These are phyloP conservation scores for Drosophila borborema DNA, from an alignment of 2,888 invertebrate species.

Conservation along the genomic window DNA sequence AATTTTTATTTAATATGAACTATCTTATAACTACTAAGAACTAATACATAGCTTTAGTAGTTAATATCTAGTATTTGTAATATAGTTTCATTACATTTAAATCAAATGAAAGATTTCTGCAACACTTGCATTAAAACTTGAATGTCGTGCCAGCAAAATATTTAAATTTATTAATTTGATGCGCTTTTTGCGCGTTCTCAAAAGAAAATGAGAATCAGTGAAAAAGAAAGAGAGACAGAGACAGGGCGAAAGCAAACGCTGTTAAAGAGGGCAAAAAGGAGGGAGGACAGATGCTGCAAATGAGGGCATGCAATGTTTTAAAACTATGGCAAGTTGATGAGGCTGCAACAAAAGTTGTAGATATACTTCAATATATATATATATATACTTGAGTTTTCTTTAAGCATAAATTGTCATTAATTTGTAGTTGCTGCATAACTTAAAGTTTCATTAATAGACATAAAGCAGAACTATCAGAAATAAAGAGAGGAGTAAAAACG, in stretches of 20 bases:
- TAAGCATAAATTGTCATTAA: conserved; percentile 30
- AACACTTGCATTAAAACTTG: conserved; percentile 56
- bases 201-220: conserved; percentile 1
- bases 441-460: neutral
- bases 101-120: conserved; percentile 18
- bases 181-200: conserved; percentile 10
- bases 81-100: neutral
- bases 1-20: no score
- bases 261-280: neutral
- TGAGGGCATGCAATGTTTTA: neutral
- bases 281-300: conserved; percentile 9
- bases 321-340: conserved; percentile 6
- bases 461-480: neutral
- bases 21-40: no score
- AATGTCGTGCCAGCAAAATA: conserved; percentile 35
- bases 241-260: no score
- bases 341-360: neutral
- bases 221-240: neutral
- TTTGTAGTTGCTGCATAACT: conserved; percentile 19
- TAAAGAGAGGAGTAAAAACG: neutral
- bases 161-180: conserved; percentile 53
- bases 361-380: neutral
- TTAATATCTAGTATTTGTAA: neutral
- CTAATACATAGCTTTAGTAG: no score
- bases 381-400: conserved; percentile 3